phyloP scores from a whole-genome alignment of 2,113 vertebrate species.

The Sturnus vulgaris region DNA sequence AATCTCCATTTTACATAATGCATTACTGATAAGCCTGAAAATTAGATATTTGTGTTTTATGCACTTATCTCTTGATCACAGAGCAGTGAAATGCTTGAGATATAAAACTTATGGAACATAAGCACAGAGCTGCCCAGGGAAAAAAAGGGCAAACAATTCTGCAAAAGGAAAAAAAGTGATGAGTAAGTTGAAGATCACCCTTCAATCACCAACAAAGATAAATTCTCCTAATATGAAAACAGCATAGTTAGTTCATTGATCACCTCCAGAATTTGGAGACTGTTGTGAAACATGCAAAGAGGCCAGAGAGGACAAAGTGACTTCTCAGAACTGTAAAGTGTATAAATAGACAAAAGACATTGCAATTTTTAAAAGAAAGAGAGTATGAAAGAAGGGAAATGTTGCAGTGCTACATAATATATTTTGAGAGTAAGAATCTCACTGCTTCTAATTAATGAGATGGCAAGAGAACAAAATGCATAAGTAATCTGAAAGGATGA shows the following conservation, averaged over 20 bases:
- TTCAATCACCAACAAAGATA: neutral
- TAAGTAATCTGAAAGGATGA: neutral
- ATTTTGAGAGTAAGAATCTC: neutral
- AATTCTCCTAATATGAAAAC: neutral
- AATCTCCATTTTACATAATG: constrained; percentile 5
- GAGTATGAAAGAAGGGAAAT: neutral
- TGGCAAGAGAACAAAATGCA: neutral
- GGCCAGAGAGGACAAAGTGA: neutral
- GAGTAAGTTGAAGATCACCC: neutral
- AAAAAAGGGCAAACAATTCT: neutral
- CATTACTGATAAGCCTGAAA: neutral
- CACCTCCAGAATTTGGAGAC: neutral
- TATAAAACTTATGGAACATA: neutral
- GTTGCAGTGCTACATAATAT: neutral
- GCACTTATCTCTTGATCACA: neutral
- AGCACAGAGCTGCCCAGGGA: neutral
- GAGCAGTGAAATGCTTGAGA: neutral
- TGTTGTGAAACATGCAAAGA: neutral
- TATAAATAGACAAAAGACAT: neutral
- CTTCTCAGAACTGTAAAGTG: neutral
- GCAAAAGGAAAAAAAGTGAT: neutral
- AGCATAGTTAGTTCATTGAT: fast-evolving
- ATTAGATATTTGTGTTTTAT: neutral
- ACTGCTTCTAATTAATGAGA: neutral
- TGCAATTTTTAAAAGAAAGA: neutral